Base-by-base conservation (phyloP, 2,888 invertebrate genomes). In the Molorchus minor region DNA sequence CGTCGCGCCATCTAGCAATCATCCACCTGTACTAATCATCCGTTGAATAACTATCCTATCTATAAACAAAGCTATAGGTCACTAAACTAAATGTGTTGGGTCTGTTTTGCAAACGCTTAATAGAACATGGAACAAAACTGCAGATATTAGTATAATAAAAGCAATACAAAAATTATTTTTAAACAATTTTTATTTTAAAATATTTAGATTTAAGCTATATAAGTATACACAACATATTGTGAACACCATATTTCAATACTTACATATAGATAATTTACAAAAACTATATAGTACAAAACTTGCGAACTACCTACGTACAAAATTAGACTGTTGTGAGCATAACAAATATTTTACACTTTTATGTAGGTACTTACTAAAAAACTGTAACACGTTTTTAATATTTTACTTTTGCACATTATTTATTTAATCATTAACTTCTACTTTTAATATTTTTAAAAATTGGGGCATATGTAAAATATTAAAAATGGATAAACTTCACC, bases 281-380 rank as follows among this genome's bases (percentile, higher is more conserved):
- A n/a, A 84, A 84, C 83, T 83, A 77, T n/a, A n/a, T 77, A 81
- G 83, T 84, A 84, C 80, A 84, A 84, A 84, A 84, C 84, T 84
- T 84, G 81, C 81, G 79, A 74, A 80, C 83, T 84, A 84, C 82
- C 83, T 84, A 84, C 82, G 81, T 83, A 83, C 81, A 83, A 83
- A 83, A 83, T 77, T 78, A 78, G 75, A 77, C 75, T 77, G 74
- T 74, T 70, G 75, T 77, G 79, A 78, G 78, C 77, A 67, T 77
- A 78, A 78, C 76, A 77, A 75, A 75, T 71, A 71, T 72, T 71
- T 73, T 72, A 72, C 71, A 73, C 68, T 67, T 68, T 68, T 52
- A n/a, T n/a, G n/a, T 61, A 45, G 64, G 60, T 65, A 60, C 61
- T 58, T 63, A 67, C 70, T 69, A 71, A 70, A 67, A 74, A 66